Conservation (phyloP, 2,888 invertebrate species). For the Stenolophus ochropezus region DNA sequence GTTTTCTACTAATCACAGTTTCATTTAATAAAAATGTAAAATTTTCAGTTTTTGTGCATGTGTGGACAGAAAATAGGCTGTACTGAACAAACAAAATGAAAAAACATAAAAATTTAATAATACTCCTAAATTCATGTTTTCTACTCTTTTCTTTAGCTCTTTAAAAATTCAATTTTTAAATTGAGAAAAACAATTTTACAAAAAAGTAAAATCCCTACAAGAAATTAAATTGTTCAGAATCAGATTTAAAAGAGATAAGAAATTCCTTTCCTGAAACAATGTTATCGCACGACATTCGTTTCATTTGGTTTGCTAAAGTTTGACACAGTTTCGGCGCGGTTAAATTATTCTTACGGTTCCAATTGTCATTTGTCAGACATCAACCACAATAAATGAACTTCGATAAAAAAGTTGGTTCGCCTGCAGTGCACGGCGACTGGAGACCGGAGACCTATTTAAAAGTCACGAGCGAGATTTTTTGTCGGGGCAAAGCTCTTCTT, state of each 20-base stretch:
- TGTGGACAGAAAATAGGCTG: too few species aligned
- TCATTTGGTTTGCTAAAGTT: slow-evolving; percentile 23
- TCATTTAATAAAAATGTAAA: too few species aligned
- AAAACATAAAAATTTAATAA: too few species aligned
- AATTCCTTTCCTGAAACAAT: not conserved
- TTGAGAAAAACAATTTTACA: not conserved
- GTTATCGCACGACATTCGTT: slow-evolving; percentile 20
- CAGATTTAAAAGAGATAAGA: slow-evolving; percentile 11
- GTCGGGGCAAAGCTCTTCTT: not conserved
- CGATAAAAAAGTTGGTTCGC: slow-evolving; percentile 13
- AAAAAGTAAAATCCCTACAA: not conserved
- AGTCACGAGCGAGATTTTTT: slow-evolving; percentile 27
- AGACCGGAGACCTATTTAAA: slow-evolving; percentile 38
- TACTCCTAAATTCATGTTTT: too few species aligned
- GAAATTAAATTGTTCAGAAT: slow-evolving; percentile 8
- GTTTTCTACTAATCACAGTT: too few species aligned
- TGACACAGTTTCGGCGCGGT: slow-evolving; percentile 16
- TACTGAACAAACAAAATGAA: too few species aligned
- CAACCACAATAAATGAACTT: slow-evolving; percentile 23
- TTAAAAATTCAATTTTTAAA: too few species aligned
- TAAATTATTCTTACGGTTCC: slow-evolving; percentile 22
- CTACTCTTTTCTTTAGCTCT: too few species aligned
- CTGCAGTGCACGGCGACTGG: not conserved
- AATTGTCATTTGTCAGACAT: slow-evolving; percentile 52
- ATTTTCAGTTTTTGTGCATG: too few species aligned